Evolutionary conservation across 2,888 invertebrate species (phyloP).

Genomic region (Suillia variegata): DNA sequence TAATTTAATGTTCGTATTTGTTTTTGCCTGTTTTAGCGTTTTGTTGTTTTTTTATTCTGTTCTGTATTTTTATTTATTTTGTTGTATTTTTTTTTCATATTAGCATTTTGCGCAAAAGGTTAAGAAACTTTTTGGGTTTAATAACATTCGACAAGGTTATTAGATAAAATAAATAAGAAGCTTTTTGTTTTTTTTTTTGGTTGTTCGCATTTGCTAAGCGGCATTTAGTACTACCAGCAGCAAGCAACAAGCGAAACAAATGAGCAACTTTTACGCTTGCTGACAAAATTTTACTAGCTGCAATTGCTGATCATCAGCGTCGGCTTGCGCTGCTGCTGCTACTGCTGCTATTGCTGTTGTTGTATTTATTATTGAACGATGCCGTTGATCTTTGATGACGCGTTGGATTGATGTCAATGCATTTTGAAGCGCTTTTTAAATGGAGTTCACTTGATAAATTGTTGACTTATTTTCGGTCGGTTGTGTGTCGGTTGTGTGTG

Average conservation of each 20-base stretch:
- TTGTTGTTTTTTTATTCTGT: background rate
- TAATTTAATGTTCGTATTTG: background rate
- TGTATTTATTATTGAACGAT: conserved; percentile 13
- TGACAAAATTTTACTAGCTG: background rate
- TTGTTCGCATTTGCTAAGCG: background rate
- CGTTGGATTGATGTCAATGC: conserved; percentile 37
- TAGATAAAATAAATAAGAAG: conserved; percentile 49
- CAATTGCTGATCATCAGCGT: conserved; percentile 4
- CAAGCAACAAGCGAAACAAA: background rate
- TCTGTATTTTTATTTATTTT: conserved; percentile 22
- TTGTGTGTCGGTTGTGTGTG: too few species aligned
- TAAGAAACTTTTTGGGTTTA: conserved; percentile 62
- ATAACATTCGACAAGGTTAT: conserved; percentile 60
- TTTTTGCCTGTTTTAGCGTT: conserved; percentile 5
- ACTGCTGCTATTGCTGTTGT: background rate
- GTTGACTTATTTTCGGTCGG: background rate
- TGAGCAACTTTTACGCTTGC: background rate
- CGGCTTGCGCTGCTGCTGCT: too few species aligned
- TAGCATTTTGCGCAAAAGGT: conserved; percentile 53
- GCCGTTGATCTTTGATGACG: conserved; percentile 16
- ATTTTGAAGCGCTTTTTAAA: conserved; percentile 25
- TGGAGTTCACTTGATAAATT: background rate
- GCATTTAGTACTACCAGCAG: background rate
- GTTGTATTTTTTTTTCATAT: conserved; percentile 31
- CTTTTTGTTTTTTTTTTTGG: background rate